phyloP scores from a whole-genome alignment of 2,113 vertebrate genomes.

The Ceratotherium simum region DNA sequence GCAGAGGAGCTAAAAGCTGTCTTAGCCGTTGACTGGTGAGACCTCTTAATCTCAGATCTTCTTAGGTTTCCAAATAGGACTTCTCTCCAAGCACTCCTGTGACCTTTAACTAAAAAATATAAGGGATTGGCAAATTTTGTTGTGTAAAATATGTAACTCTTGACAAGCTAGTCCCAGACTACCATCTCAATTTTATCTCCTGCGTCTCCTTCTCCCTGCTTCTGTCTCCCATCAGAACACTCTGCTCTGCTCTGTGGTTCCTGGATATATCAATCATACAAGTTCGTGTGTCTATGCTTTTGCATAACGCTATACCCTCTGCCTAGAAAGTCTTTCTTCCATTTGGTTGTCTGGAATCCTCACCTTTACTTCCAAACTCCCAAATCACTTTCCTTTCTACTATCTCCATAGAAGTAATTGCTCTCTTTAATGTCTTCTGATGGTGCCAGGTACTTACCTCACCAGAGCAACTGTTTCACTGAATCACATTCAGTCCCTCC shows the following conservation, averaged over 20 bases:
- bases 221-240: too few species aligned
- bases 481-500: neutral
- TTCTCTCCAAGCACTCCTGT: neutral
- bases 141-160: neutral
- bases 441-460: accelerated
- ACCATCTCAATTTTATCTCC: accelerated
- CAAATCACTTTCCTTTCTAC: neutral
- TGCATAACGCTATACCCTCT: accelerated
- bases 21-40: too few species aligned
- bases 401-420: neutral
- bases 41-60: neutral
- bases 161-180: neutral
- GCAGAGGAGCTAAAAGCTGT: neutral
- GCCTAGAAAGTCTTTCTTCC: neutral
- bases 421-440: neutral
- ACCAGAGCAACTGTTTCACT: too few species aligned
- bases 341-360: neutral
- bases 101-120: neutral
- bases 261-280: accelerated
- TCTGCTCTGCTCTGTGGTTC: neutral
- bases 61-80: neutral
- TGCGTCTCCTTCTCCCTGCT: neutral
- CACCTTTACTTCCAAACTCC: neutral
- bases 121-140: neutral
- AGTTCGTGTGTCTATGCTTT: accelerated